Evolutionary conservation across 2,888 invertebrate species (phyloP), one percentile per base, ranked within the genome.

Genomic region (Cryptocephalus moraei): DNA sequence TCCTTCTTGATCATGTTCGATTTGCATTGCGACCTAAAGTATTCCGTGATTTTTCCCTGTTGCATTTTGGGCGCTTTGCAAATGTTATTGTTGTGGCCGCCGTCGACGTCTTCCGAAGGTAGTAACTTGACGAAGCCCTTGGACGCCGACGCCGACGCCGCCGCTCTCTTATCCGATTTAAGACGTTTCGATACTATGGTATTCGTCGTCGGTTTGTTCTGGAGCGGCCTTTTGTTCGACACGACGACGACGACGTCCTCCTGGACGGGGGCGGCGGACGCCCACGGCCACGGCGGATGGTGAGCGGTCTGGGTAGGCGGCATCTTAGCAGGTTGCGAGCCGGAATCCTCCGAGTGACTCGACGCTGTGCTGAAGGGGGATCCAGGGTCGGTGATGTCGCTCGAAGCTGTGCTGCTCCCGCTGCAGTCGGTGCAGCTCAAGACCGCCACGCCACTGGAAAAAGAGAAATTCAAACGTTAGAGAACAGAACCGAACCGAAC

Each of bases 351-450:
- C 41, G 70, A 69, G 57, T 71, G 69, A 60, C 67, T 67, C 56
- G 79, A 76, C 63, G 76, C 75, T 57, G 84, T 82, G 71, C 85
- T 88, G 72, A 82, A 86, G 60, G 90, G 90, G 49, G 89, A 89
- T 55, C 86, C 85, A 47, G 89, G 89, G 71, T 89, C 89, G 60
- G 88, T 87, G 71, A 88, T 86, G 74, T 89, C 90, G 73, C 88
- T 89, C 61, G 69, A 77, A 68, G 75, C 69, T 57, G 69, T 71
- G 57, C 73, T 74, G 61, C 75, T 75, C 49, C 74, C 75, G 63
- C 77, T 76, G 70, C 81, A 85, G 61, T 86, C 86, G 51, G 83
- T 79, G 64, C 84, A 82, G 73, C 86, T 85, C 67, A 84, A 73
- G 66, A 83, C 82, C 67, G 86, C 89, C 65, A 90, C 89, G 59